Percentiles rank a stretch among this genome's conserved stretches.
Evolutionary conservation across 2,113 vertebrate genomes (phyloP).

Genomic region (Chlorodrepanis virens): DNA sequence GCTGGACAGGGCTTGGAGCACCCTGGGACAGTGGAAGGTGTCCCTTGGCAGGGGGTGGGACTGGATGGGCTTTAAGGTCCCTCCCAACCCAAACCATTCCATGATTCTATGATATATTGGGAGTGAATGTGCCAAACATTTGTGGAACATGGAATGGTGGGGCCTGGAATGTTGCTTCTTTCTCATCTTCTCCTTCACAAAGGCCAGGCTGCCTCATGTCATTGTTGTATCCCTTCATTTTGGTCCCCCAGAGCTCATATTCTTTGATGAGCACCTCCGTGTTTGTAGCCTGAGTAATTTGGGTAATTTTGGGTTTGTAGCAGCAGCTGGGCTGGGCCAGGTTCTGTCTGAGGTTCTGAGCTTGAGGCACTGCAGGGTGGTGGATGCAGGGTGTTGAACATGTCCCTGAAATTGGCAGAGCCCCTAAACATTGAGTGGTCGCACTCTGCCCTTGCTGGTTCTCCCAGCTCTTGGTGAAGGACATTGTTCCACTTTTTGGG

Average conservation of each 20-base stretch:
- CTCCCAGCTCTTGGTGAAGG: not conserved
- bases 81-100: not conserved
- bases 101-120: fast-evolving
- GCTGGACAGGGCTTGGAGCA: not conserved
- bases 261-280: not conserved
- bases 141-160: not conserved
- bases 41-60: not conserved
- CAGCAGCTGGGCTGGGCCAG: not conserved
- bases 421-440: not conserved
- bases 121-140: not conserved
- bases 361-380: not conserved
- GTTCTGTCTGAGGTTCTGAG: not conserved
- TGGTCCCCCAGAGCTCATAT: not conserved
- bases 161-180: not conserved
- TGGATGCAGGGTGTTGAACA: not conserved
- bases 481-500: not conserved
- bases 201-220: not conserved
- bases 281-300: not conserved
- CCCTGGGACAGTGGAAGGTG: fast-evolving
- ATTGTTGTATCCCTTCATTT: not conserved
- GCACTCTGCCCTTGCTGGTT: not conserved
- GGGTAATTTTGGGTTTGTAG: not conserved
- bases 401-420: not conserved
- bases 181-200: not conserved
- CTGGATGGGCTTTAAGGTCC: fast-evolving